phyloP scores from a whole-genome alignment of 2,113 vertebrate species.

The Indicator indicator region DNA sequence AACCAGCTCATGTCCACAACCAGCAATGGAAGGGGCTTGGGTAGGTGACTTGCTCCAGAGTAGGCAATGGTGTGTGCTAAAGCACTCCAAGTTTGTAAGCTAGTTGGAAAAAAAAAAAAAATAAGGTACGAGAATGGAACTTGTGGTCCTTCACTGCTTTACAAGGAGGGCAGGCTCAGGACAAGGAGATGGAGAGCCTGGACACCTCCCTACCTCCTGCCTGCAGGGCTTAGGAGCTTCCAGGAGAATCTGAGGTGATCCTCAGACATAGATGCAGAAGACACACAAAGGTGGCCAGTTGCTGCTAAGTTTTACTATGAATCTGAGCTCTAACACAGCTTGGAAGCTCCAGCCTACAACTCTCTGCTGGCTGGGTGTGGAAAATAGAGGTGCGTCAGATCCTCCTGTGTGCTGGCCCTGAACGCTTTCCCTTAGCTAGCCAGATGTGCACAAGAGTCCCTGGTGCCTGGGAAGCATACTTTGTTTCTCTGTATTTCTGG shows the following conservation, averaged over 20 bases:
- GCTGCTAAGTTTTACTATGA: neutral
- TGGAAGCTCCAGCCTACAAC: neutral
- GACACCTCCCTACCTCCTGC: neutral
- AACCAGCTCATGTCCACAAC: neutral
- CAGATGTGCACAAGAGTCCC: neutral
- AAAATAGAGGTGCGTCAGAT: too few relatives aligned
- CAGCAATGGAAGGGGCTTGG: neutral
- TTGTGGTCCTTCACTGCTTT: neutral
- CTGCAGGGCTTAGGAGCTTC: neutral
- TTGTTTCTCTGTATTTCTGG: neutral
- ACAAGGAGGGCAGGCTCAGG: neutral
- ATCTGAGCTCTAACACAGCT: neutral
- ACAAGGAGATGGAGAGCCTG: neutral
- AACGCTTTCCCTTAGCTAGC: neutral
- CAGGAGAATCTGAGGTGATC: neutral
- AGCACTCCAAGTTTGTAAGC: neutral
- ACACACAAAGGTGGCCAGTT: rapidly evolving
- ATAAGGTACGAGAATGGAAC: neutral
- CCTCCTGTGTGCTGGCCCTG: neutral
- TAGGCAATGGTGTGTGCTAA: neutral
- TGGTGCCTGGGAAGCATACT: neutral
- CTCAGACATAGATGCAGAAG: neutral
- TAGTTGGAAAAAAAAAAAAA: neutral
- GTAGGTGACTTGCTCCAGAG: neutral
- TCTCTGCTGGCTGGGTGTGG: too few relatives aligned